Percentiles rank a stretch among this genome's conserved stretches.
These are phyloP conservation scores for Geococcyx californianus DNA, from an alignment of 2,113 vertebrate species.

Conservation along the genomic window DNA sequence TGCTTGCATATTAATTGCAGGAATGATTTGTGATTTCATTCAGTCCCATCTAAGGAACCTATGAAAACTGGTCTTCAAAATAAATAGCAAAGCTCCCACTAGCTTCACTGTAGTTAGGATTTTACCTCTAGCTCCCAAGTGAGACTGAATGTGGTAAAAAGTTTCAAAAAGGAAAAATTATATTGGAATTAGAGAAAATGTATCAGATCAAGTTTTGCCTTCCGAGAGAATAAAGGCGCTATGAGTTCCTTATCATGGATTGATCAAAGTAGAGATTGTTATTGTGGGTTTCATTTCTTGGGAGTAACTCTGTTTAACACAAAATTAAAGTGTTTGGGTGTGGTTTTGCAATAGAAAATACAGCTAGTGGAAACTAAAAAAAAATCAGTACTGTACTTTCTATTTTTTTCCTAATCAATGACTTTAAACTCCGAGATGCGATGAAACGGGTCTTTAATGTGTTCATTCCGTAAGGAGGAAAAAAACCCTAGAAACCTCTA, in stretches of 20 bases:
- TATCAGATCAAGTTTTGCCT: neutral
- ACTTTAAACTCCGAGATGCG: slow-evolving; percentile 19
- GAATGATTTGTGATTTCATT: neutral
- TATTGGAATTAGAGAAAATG: neutral
- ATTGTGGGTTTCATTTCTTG: neutral
- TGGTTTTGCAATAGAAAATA: neutral
- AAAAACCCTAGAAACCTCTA: neutral
- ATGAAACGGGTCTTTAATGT: slow-evolving; percentile 14
- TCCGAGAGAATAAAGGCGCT: neutral
- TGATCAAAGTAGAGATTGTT: neutral
- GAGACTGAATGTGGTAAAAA: neutral
- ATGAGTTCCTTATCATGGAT: neutral
- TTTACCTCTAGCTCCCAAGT: neutral
- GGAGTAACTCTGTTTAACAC: neutral
- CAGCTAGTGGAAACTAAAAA: neutral
- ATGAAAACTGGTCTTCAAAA: neutral
- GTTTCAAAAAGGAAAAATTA: neutral
- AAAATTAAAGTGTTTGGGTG: neutral
- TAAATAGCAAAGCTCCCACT: neutral
- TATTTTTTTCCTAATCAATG: neutral
- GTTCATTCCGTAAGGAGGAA: neutral
- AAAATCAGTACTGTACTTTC: neutral
- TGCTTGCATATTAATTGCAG: neutral
- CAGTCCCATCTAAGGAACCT: neutral
- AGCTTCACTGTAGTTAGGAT: neutral